Conservation (phyloP, 2,113 vertebrate genomes). For the Cyanocitta stelleri region DNA sequence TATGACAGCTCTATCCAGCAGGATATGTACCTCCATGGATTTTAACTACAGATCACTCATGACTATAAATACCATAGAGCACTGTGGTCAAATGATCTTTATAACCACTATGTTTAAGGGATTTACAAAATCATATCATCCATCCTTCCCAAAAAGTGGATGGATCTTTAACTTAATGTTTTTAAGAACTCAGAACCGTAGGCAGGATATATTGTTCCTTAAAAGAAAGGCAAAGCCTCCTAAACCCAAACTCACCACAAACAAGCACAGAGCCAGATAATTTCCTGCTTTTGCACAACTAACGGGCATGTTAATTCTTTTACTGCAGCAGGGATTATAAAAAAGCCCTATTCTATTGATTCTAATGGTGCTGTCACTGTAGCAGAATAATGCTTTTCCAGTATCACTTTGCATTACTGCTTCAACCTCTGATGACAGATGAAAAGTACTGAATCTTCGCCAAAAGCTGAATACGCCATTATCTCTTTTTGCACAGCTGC, state of each 20-base stretch:
- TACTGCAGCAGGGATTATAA: conserved; percentile 27
- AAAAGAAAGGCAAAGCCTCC: conserved; percentile 23
- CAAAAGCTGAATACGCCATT: conserved; percentile 67
- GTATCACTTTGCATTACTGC: conserved; percentile 46
- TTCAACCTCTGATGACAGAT: conserved; percentile 57
- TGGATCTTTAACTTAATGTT: neutral
- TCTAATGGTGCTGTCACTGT: conserved; percentile 45
- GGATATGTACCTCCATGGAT: neutral
- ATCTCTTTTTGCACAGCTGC: conserved; percentile 65
- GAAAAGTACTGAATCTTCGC: conserved; percentile 60
- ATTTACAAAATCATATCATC: neutral
- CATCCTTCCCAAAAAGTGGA: neutral
- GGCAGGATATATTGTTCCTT: neutral
- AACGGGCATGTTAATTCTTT: conserved; percentile 30
- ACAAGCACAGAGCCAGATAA: neutral
- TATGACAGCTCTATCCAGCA: neutral
- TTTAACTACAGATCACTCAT: neutral
- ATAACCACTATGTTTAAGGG: neutral
- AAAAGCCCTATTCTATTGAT: conserved; percentile 3
- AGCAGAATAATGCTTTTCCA: conserved; percentile 51
- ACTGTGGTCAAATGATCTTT: neutral
- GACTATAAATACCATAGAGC: neutral
- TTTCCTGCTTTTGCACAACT: neutral
- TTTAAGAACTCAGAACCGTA: neutral
- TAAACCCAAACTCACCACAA: neutral